phyloP scores from a whole-genome alignment of 2,113 vertebrate species.

The Mugil cephalus region DNA sequence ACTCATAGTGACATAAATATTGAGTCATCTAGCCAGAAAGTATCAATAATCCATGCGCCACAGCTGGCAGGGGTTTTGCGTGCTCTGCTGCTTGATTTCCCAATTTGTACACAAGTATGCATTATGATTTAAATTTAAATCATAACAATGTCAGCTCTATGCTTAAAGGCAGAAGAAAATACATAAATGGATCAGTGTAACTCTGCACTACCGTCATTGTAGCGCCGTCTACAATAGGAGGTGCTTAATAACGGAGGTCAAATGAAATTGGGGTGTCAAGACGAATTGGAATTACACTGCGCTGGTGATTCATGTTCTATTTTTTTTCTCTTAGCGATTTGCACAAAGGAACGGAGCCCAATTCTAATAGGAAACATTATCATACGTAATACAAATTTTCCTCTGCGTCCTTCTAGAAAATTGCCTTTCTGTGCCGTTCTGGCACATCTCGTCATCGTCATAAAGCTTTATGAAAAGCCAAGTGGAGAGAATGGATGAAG shows the following conservation, averaged over 20 bases:
- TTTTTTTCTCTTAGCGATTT: conserved; percentile 45
- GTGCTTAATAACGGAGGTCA: conserved; percentile 53
- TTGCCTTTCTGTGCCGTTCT: conserved; percentile 36
- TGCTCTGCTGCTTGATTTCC: conserved; percentile 14
- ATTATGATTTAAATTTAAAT: conserved; percentile 40
- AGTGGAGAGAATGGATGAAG: conserved; percentile 41
- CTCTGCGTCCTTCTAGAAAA: conserved; percentile 43
- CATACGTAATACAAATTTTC: conserved; percentile 56
- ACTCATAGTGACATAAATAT: background rate
- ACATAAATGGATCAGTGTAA: conserved; percentile 29
- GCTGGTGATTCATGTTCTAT: conserved; percentile 50
- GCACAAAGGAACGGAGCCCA: conserved; percentile 36
- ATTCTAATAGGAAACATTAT: conserved; percentile 62
- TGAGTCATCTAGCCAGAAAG: conserved; percentile 28
- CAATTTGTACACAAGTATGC: conserved; percentile 24
- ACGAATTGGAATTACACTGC: conserved; percentile 55
- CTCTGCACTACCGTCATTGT: background rate
- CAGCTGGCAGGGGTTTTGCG: conserved; percentile 6
- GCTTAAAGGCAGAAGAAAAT: conserved; percentile 40
- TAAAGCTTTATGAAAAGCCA: conserved; percentile 53
- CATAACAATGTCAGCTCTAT: conserved; percentile 11
- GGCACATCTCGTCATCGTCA: conserved; percentile 50
- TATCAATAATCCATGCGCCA: conserved; percentile 24
- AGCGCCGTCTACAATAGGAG: conserved; percentile 22
- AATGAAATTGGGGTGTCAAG: conserved; percentile 59